Percentiles rank a stretch among this genome's conserved stretches.
Evolutionary conservation across 2,113 vertebrate genomes (phyloP).

Genomic region (Mionectes macconnelli): DNA sequence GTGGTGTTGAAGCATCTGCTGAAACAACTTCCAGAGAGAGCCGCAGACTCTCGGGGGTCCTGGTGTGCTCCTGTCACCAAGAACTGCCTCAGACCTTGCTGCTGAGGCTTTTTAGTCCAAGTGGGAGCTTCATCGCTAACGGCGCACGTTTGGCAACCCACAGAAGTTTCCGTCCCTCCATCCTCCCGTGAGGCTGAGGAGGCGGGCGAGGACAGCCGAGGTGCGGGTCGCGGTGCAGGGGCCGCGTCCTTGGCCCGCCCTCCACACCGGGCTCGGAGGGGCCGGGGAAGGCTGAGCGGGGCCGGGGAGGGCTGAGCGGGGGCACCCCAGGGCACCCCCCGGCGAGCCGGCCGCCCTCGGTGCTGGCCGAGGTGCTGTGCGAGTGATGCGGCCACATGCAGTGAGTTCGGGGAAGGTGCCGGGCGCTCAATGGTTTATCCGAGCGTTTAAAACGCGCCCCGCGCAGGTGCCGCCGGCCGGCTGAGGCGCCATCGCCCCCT

Average conservation of each 20-base stretch:
- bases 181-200: neutral
- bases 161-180: neutral
- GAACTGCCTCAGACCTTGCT: neutral
- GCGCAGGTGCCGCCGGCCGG: neutral
- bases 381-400: rapidly evolving
- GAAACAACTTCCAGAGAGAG: neutral
- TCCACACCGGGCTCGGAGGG: neutral
- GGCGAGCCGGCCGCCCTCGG: neutral
- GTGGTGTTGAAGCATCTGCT: neutral
- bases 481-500: too few relatives aligned
- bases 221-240: rapidly evolving
- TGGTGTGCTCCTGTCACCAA: neutral
- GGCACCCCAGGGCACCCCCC: neutral
- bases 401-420: rapidly evolving
- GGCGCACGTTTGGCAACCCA: rapidly evolving
- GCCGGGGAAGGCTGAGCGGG: neutral
- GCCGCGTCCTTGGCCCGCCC: neutral
- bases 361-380: neutral
- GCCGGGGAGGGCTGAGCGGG: neutral
- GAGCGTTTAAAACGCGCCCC: too few relatives aligned
- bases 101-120: neutral
- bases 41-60: neutral
- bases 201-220: rapidly evolving
- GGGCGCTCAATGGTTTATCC: too few relatives aligned
- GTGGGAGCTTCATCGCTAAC: neutral